Evolutionary conservation across 1,140 invertebrate species (phyloP).

Genomic region (Anastatus disparis): DNA sequence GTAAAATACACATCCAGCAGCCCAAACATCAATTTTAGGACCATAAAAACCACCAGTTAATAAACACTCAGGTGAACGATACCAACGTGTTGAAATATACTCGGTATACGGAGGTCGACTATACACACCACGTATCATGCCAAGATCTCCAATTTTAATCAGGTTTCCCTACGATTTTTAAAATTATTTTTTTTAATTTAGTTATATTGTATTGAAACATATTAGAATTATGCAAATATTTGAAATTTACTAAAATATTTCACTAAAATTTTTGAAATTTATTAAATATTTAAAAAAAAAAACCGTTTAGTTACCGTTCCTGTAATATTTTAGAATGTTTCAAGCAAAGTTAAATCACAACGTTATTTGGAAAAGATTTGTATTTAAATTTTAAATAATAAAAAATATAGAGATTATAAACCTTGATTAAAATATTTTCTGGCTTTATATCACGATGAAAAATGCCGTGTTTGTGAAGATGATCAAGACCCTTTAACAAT

Average conservation of each 20-base stretch:
- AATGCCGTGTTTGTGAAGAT: slow-evolving; percentile 72
- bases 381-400: too few relatives aligned
- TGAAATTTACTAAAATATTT: too few relatives aligned
- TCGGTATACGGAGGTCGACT: slow-evolving; percentile 74
- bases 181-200: too few relatives aligned
- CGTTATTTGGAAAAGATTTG: too few relatives aligned
- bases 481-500: slow-evolving; percentile 67
- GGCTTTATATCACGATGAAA: slow-evolving; percentile 79
- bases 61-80: slow-evolving; percentile 77
- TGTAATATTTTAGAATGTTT: too few relatives aligned
- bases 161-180: slow-evolving; percentile 63
- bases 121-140: slow-evolving; percentile 44
- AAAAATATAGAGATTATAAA: too few relatives aligned
- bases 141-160: slow-evolving; percentile 71
- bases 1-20: slow-evolving; percentile 77
- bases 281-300: too few relatives aligned
- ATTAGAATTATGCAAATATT: too few relatives aligned
- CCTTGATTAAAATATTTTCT: slow-evolving; percentile 75
- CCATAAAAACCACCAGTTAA: slow-evolving; percentile 75
- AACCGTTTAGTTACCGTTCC: too few relatives aligned
- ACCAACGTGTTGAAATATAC: slow-evolving; percentile 80
- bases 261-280: too few relatives aligned
- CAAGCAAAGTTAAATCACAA: too few relatives aligned
- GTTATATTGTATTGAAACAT: too few relatives aligned
- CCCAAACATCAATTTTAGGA: slow-evolving; percentile 80